A percentile compares a stretch with the other conserved stretches of the same genome.
Conservation (phyloP, 2,888 invertebrate genomes). For the Boloria euphrosyne region DNA sequence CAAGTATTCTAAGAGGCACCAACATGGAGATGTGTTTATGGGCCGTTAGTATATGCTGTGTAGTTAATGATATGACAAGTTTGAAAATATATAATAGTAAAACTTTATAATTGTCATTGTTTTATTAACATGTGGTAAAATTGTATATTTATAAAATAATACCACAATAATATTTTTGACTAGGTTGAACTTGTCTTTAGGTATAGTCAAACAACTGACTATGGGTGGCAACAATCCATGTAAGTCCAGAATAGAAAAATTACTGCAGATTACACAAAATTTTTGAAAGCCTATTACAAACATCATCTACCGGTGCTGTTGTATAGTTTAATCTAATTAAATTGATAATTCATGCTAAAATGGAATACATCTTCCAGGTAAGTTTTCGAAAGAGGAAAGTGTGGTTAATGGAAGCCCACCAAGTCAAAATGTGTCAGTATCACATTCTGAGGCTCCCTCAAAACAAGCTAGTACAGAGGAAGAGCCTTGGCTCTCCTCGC, state of each 20-base stretch:
- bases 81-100: background rate
- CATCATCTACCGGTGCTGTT: background rate
- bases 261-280: no score
- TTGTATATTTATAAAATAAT: no score
- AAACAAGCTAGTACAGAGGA: conserved; percentile 82
- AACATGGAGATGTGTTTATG: conserved; percentile 88
- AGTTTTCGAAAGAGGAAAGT: conserved; percentile 74
- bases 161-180: no score
- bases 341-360: background rate
- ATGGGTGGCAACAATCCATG: background rate
- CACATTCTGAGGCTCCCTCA: conserved; percentile 80
- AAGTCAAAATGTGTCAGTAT: conserved; percentile 81
- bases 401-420: conserved; percentile 83
- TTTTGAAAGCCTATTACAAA: no score
- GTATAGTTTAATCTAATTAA: background rate
- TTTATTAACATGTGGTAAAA: no score
- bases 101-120: no score
- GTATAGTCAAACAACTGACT: background rate
- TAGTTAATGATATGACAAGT: background rate
- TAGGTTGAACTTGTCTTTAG: no score
- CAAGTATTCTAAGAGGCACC: conserved; percentile 78
- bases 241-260: background rate
- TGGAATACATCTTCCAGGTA: conserved; percentile 54
- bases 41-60: conserved; percentile 83
- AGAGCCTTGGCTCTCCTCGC: conserved; percentile 92